Percentiles rank a stretch among this genome's conserved stretches.
These are phyloP conservation scores for Tachina grossa DNA, from an alignment of 2,888 invertebrate species.

Conservation along the genomic window DNA sequence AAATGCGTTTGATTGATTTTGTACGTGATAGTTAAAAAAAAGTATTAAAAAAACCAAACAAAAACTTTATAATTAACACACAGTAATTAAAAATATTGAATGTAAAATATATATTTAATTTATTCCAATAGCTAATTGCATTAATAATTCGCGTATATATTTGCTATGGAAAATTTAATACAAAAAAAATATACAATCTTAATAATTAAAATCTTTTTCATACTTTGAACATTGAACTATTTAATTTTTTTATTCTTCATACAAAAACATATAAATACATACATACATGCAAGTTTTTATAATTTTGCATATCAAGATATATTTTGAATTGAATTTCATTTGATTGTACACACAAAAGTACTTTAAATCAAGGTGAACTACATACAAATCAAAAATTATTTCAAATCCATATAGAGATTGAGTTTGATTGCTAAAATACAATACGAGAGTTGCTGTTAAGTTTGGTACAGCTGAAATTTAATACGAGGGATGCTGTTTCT, in stretches of 20 bases:
- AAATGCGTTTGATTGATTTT: slow-evolving; percentile 49
- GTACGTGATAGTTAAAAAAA: slow-evolving; percentile 44
- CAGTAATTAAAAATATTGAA: slow-evolving; percentile 15
- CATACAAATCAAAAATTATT: slow-evolving; percentile 28
- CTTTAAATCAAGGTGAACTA: slow-evolving; percentile 55
- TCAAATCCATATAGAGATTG: slow-evolving; percentile 34
- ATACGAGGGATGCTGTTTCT: too few relatives aligned
- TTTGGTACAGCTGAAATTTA: not conserved
- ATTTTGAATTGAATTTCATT: slow-evolving; percentile 9
- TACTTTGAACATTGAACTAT: slow-evolving; percentile 49
- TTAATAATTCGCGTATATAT: slow-evolving; percentile 12
- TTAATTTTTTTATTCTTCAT: not conserved
- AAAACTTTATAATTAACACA: slow-evolving; percentile 13
- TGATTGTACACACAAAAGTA: slow-evolving; percentile 2
- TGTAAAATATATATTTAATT: slow-evolving; percentile 2
- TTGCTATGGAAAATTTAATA: slow-evolving; percentile 8
- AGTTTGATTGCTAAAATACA: not conserved
- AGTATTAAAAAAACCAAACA: not conserved
- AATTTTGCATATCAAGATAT: slow-evolving; percentile 37
- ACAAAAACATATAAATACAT: not conserved
- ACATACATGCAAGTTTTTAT: not conserved
- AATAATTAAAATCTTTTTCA: slow-evolving; percentile 28
- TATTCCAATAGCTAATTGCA: slow-evolving; percentile 16
- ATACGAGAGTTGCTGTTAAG: not conserved
- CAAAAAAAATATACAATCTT: slow-evolving; percentile 15